Evolutionary conservation across 35 echinoderm and acorn worm genomes (phyloP).

Genomic region (Heliocidaris erythrogramma): DNA sequence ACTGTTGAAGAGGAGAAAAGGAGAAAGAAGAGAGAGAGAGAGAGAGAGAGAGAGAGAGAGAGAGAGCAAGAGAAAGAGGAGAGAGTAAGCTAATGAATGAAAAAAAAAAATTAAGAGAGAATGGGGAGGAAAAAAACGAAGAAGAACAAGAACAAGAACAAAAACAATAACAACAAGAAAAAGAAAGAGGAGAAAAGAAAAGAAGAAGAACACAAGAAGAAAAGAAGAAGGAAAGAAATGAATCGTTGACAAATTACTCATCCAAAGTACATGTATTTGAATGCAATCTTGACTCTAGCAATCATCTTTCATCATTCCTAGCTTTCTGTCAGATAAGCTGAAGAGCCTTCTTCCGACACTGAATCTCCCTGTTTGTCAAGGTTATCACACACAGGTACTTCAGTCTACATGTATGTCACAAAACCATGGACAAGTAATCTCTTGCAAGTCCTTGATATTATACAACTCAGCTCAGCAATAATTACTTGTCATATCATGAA

Average conservation of each 20-base stretch:
- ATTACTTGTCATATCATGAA: not conserved
- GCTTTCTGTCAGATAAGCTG: not conserved
- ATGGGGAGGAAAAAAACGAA: no score
- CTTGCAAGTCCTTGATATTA: not conserved
- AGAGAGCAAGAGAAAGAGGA: no score
- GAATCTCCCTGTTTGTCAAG: not conserved
- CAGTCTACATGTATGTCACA: not conserved
- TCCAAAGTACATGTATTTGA: no score
- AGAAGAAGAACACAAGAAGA: not conserved
- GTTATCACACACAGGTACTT: not conserved
- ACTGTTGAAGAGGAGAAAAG: not conserved
- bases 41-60: not conserved
- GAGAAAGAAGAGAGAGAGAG: not conserved
- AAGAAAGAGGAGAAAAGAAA: not conserved
- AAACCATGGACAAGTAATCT: not conserved
- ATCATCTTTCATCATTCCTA: not conserved
- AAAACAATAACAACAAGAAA: no score
- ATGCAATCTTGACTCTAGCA: not conserved
- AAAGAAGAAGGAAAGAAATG: not conserved
- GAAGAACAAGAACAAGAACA: no score
- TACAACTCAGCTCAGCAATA: not conserved
- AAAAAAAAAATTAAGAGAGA: no score
- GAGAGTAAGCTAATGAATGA: no score
- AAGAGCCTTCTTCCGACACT: not conserved
- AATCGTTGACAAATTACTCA: not conserved